Conservation (phyloP, 2,113 vertebrate species). For the Charadrius vociferus region DNA sequence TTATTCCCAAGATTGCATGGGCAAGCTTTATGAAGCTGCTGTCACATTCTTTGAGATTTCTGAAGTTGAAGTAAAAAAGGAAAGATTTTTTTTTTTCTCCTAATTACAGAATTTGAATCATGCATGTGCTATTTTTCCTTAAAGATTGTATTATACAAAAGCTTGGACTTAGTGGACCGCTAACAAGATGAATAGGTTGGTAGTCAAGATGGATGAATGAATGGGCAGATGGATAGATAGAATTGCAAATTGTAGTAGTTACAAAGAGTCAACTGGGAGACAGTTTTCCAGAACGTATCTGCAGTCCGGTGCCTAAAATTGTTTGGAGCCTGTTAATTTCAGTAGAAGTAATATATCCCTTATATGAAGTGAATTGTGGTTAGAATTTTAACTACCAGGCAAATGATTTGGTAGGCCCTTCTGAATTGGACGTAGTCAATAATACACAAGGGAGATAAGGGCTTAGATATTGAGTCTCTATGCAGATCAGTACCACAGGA, state of each 20-base stretch:
- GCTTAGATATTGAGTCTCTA: neutral
- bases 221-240: neutral
- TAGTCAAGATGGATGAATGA: neutral
- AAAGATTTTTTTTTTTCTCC: neutral
- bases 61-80: neutral
- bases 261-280: neutral
- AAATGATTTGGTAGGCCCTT: neutral
- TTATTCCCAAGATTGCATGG: neutral
- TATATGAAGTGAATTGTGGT: fast-evolving
- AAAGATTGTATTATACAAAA: fast-evolving
- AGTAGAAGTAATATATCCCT: neutral
- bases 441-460: neutral
- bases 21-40: neutral
- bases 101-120: neutral
- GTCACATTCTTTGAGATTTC: neutral
- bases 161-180: neutral
- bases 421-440: fast-evolving
- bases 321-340: neutral
- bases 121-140: fast-evolving
- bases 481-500: neutral
- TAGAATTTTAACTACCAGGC: neutral
- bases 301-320: neutral
- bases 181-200: neutral
- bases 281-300: neutral
- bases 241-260: neutral